Evolutionary conservation across 2,113 vertebrate genomes (phyloP), one percentile per base, ranked within the genome.

Genomic region (Ploceus nigricollis): DNA sequence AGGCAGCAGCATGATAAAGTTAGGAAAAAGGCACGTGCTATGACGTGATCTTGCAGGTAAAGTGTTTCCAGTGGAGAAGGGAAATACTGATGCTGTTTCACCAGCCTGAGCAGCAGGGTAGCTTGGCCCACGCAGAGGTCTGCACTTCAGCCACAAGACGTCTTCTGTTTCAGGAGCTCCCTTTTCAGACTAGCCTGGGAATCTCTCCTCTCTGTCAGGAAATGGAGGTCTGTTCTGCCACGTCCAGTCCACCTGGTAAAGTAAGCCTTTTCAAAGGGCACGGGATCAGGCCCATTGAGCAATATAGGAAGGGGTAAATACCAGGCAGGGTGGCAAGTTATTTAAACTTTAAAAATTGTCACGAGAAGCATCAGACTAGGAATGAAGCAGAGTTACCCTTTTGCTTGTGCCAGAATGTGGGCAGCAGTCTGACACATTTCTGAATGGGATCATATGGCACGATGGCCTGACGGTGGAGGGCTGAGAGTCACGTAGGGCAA

Each of bases 11-110:
- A 3, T 0, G 9, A 11, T 48, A 3, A 33, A 35, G 65, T 68
- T 57, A 57, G 0, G 3, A n/a, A 72, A 85, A 69, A n/a, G 64
- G 42, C 27, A 27, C 6, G 1, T 58, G 68, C 39, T 54, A 3
- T 63, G 72, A 60, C 21, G 47, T 47, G 63, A 15, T 63, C 10
- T 10, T 66, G 76, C 80, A 86, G 81, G 83, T 87, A 0, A 77
- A 73, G 76, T 1, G 5, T 92, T 96, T 94, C 88, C 95, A 94
- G 79, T 16, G 13, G 54, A 66, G 80, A 90, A 83, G 91, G 94
- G 88, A 96, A 96, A 89, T 20, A 53, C 3, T 87, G 91, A 81
- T 3, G 33, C 42, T 40, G 33, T 54, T 51, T 42, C n/a, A 54
- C 15, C 15, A 73, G 73, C 54, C 76, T 57, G 87, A 93, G 84